phyloP scores from a whole-genome alignment of 2,113 vertebrate species.

The Mola mola region DNA sequence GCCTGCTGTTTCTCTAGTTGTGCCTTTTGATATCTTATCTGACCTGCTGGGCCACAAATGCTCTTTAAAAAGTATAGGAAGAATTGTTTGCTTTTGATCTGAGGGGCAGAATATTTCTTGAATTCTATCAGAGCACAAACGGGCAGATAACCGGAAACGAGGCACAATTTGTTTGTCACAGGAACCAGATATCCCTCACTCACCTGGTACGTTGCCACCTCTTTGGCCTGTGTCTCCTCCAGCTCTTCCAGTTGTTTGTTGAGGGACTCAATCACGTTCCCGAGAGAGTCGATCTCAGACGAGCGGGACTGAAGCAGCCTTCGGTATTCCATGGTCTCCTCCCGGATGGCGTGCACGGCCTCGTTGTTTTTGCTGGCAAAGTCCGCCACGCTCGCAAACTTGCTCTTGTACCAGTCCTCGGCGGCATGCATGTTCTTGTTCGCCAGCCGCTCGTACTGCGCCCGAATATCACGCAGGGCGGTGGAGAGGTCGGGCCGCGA shows the following conservation, averaged over 20 bases:
- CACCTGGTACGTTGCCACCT: conserved; percentile 86
- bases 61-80: too few species aligned
- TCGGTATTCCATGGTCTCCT: conserved; percentile 87
- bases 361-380: conserved; percentile 82
- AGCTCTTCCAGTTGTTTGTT: conserved; percentile 84
- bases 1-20: not conserved
- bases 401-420: conserved; percentile 85
- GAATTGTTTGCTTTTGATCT: too few species aligned
- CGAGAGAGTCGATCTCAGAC: conserved; percentile 84
- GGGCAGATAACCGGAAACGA: too few species aligned
- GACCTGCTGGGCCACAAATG: too few species aligned
- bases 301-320: conserved; percentile 83
- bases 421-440: conserved; percentile 83
- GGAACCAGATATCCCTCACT: not conserved
- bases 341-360: conserved; percentile 83
- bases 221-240: conserved; percentile 83
- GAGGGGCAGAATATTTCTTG: too few species aligned
- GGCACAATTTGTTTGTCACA: too few species aligned
- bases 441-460: conserved; percentile 84
- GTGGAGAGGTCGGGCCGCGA: conserved; percentile 80
- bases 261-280: conserved; percentile 83
- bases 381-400: conserved; percentile 82
- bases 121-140: not conserved
- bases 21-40: too few species aligned
- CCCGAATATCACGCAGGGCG: conserved; percentile 83